phyloP scores from a whole-genome alignment of 2,888 invertebrate genomes.

The Drosophila prostipennis region DNA sequence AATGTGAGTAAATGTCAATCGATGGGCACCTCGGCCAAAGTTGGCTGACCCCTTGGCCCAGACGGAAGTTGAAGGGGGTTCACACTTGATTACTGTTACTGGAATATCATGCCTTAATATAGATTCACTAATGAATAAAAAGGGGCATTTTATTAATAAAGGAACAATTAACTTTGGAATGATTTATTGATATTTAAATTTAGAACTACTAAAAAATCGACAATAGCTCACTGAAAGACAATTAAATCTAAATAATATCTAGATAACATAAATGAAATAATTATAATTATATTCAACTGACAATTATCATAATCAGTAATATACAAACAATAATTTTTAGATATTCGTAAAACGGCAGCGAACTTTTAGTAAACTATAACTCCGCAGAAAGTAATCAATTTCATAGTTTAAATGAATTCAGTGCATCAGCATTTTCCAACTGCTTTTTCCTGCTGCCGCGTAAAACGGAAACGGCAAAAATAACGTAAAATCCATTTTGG shows the following conservation, averaged over 20 bases:
- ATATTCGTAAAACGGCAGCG: not conserved
- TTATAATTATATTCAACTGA: not conserved
- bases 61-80: not conserved
- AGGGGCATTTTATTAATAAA: too few species aligned
- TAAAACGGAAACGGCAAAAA: constrained; percentile 27
- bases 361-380: not conserved
- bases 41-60: not conserved
- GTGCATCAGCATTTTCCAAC: constrained; percentile 26
- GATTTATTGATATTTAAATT: too few species aligned
- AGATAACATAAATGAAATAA: too few species aligned
- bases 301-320: too few species aligned
- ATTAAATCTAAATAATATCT: too few species aligned
- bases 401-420: constrained; percentile 31
- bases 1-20: constrained; percentile 88
- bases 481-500: constrained; percentile 48
- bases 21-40: not conserved
- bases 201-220: too few species aligned
- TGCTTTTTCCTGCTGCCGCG: constrained; percentile 3
- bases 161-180: too few species aligned
- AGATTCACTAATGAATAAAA: too few species aligned
- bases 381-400: constrained; percentile 14
- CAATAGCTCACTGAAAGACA: too few species aligned
- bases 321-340: not conserved
- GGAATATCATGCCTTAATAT: too few species aligned
- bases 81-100: too few species aligned